phyloP scores from a whole-genome alignment of 2,797 vertebrate genomes.

The Synanceia verrucosa region DNA sequence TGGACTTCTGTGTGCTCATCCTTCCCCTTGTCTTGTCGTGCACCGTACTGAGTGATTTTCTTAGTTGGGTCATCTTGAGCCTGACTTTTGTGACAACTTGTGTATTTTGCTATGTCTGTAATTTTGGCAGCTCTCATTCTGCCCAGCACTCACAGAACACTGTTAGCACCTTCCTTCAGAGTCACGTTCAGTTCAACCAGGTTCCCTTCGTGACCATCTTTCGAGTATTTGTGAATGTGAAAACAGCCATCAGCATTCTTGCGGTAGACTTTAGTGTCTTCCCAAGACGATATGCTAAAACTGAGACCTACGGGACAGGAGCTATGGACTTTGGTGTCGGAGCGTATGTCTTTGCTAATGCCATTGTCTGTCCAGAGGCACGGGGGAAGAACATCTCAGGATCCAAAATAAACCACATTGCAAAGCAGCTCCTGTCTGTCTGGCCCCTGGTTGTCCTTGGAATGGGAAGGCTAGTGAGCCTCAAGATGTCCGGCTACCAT shows the following conservation, averaged over 20 bases:
- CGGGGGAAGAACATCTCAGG: slow-evolving; percentile 74
- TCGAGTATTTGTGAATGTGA: slow-evolving; percentile 88
- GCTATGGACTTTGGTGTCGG: slow-evolving; percentile 97
- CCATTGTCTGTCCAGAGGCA: slow-evolving; percentile 91
- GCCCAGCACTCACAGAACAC: slow-evolving; percentile 52
- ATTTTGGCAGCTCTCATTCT: slow-evolving; percentile 42
- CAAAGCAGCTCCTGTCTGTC: slow-evolving; percentile 84
- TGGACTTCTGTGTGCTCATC: slow-evolving; percentile 88
- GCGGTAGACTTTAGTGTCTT: slow-evolving; percentile 95
- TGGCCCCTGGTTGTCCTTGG: slow-evolving; percentile 92
- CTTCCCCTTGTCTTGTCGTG: slow-evolving; percentile 87
- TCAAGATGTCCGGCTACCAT: slow-evolving; percentile 90
- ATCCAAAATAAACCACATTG: slow-evolving; percentile 72
- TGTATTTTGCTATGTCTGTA: slow-evolving; percentile 79
- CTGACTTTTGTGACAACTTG: slow-evolving; percentile 62
- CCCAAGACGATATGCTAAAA: slow-evolving; percentile 93
- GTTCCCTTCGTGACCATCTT: slow-evolving; percentile 90
- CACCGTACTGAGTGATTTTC: slow-evolving; percentile 84
- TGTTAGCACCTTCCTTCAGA: slow-evolving; percentile 79
- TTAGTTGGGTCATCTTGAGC: slow-evolving; percentile 73
- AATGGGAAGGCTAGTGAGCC: slow-evolving; percentile 82
- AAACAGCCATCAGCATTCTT: slow-evolving; percentile 92
- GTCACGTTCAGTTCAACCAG: slow-evolving; percentile 73
- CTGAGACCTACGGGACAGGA: slow-evolving; percentile 94
- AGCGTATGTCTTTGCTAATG: slow-evolving; percentile 90